Evolutionary conservation across 2,888 invertebrate species (phyloP).

Genomic region (Drosophila siamana): DNA sequence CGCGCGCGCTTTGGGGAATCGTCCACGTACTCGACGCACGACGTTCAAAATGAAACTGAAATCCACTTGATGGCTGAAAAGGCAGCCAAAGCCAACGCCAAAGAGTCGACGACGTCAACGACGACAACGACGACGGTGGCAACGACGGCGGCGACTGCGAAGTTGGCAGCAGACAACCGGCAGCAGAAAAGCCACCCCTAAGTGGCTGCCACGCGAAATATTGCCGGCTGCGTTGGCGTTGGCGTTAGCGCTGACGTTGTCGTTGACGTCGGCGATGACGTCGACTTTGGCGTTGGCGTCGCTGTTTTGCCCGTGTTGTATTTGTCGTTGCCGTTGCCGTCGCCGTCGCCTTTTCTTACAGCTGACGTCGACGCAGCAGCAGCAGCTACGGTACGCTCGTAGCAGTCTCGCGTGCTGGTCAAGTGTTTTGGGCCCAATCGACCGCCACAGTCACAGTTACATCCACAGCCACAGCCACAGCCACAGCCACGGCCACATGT

Average conservation of each 20-base stretch:
- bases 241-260: constrained; percentile 8
- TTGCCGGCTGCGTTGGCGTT: constrained; percentile 56
- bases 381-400: constrained; percentile 5
- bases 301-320: too few species aligned
- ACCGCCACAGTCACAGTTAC: constrained; percentile 36
- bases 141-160: constrained; percentile 12
- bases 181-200: constrained; percentile 71
- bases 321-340: constrained; percentile 33
- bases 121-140: constrained; percentile 16
- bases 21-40: constrained; percentile 81
- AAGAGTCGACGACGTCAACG: constrained; percentile 45
- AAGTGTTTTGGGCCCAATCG: constrained; percentile 60
- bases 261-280: constrained; percentile 22
- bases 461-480: constrained; percentile 21
- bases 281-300: constrained; percentile 30
- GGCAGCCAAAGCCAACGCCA: constrained; percentile 43
- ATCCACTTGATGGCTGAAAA: constrained; percentile 74
- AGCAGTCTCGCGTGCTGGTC: constrained; percentile 53
- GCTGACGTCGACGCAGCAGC: constrained; percentile 34
- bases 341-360: constrained; percentile 45
- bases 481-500: constrained; percentile 62
- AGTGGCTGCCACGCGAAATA: constrained; percentile 54
- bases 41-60: constrained; percentile 84
- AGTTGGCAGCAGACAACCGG: constrained; percentile 20
- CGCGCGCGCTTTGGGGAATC: constrained; percentile 47